Conservation (phyloP, 2,113 vertebrate genomes). For the Gnathonemus longibarbis region DNA sequence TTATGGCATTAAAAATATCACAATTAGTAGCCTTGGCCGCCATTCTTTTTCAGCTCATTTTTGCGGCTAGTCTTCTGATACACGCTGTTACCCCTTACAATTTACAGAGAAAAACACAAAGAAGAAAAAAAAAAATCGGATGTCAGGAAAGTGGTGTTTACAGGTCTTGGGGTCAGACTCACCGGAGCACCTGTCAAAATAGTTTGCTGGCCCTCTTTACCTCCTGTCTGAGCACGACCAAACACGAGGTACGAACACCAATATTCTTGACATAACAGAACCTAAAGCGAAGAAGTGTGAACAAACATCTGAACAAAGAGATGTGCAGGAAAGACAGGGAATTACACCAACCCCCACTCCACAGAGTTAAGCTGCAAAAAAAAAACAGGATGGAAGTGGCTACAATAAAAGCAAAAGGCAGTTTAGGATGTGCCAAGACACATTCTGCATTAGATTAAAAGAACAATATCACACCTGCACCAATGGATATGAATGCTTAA, state of each 20-base stretch:
- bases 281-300: background rate
- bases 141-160: background rate
- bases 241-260: background rate
- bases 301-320: background rate
- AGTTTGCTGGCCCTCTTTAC: background rate
- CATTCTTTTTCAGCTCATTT: background rate
- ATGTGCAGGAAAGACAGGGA: background rate
- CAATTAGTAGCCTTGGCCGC: background rate
- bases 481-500: background rate
- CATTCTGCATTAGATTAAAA: background rate
- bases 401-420: background rate
- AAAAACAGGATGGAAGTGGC: background rate
- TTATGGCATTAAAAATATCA: background rate
- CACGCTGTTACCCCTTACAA: background rate
- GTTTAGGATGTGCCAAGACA: background rate
- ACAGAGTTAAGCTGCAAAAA: background rate
- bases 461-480: background rate
- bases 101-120: background rate
- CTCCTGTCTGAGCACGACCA: background rate
- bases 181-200: background rate
- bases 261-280: background rate
- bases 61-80: background rate
- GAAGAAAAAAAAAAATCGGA: background rate
- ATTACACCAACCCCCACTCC: background rate
- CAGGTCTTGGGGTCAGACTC: background rate